These are phyloP conservation scores for Drosophila niveifrons DNA, from an alignment of 2,888 invertebrate species.

Conservation along the genomic window DNA sequence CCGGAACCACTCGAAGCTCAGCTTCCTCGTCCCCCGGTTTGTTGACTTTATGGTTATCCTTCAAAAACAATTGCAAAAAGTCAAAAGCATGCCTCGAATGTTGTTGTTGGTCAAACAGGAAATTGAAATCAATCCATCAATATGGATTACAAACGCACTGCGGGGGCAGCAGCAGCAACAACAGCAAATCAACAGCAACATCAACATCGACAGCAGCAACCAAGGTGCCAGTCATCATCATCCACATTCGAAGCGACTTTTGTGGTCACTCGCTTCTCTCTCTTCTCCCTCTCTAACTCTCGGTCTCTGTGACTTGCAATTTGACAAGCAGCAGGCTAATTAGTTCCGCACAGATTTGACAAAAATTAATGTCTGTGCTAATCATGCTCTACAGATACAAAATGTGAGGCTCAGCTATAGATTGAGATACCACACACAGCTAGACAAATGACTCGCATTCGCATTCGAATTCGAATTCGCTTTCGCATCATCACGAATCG, in stretches of 20 bases:
- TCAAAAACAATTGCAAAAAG: slow-evolving; percentile 61
- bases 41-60: slow-evolving; percentile 69
- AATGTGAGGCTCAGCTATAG: slow-evolving; percentile 13
- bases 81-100: slow-evolving; percentile 51
- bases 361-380: slow-evolving; percentile 74
- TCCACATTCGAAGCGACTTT: slow-evolving; percentile 32
- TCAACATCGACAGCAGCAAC: too few relatives aligned
- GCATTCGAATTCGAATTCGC: background rate
- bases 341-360: slow-evolving; percentile 80
- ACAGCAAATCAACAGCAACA: too few relatives aligned
- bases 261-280: slow-evolving; percentile 41
- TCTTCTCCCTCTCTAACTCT: background rate
- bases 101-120: slow-evolving; percentile 74
- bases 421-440: slow-evolving; percentile 9
- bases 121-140: slow-evolving; percentile 86
- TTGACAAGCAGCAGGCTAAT: slow-evolving; percentile 80
- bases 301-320: slow-evolving; percentile 70
- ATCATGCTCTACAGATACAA: slow-evolving; percentile 41
- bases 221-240: slow-evolving; percentile 74
- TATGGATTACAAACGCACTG: slow-evolving; percentile 79
- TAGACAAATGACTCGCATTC: slow-evolving; percentile 45
- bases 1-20: slow-evolving; percentile 74
- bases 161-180: slow-evolving; percentile 7
- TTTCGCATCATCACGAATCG: background rate
- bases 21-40: slow-evolving; percentile 16